Evolutionary conservation across 2,888 invertebrate genomes (phyloP).

Genomic region (Erebia aethiops): DNA sequence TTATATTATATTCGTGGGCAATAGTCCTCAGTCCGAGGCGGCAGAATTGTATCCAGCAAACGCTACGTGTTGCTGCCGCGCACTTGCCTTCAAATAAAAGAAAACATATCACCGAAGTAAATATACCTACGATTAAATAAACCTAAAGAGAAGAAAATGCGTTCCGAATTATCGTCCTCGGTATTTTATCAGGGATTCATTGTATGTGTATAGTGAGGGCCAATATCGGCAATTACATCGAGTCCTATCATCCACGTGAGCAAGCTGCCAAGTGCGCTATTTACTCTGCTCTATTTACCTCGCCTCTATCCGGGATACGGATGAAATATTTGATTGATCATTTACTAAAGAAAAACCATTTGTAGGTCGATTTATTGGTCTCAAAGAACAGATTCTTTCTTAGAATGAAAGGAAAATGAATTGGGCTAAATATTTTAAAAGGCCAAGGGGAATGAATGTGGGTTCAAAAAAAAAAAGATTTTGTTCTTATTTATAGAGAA

Average conservation of each 20-base stretch:
- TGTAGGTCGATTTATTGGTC: not conserved
- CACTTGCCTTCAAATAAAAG: slow-evolving; percentile 4
- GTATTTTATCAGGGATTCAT: slow-evolving; percentile 5
- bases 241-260: slow-evolving; percentile 25
- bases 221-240: slow-evolving; percentile 27
- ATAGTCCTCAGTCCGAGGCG: too few species aligned
- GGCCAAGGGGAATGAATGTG: too few species aligned
- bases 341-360: not conserved
- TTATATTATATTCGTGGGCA: too few species aligned
- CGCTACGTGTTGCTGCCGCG: too few species aligned
- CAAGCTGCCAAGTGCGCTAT: slow-evolving; percentile 24
- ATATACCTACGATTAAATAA: not conserved
- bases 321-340: slow-evolving; percentile 7
- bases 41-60: too few species aligned
- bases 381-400: not conserved
- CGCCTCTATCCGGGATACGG: slow-evolving; percentile 1
- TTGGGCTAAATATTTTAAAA: too few species aligned
- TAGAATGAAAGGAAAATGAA: too few species aligned
- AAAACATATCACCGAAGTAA: not conserved
- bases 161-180: slow-evolving; percentile 12
- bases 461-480: too few species aligned
- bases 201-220: slow-evolving; percentile 20
- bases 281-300: slow-evolving; percentile 22
- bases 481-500: too few species aligned
- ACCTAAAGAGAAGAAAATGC: slow-evolving; percentile 4